Evolutionary conservation across 2,113 vertebrate genomes (phyloP).

Genomic region (Copsychus sechellarum): DNA sequence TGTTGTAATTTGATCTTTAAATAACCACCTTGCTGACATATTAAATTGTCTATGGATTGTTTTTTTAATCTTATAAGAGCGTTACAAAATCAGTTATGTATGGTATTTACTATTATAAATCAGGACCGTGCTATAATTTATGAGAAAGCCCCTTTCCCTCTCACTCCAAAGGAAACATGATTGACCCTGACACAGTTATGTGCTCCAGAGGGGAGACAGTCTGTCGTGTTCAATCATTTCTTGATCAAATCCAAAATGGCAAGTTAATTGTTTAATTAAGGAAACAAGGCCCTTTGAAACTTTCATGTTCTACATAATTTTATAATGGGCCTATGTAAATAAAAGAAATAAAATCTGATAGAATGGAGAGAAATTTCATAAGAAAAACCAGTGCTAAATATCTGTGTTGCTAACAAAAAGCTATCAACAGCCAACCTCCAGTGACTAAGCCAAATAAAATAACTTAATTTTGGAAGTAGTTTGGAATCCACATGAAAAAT

Average conservation of each 20-base stretch:
- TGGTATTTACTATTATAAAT: slow-evolving; percentile 15
- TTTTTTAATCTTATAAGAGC: slow-evolving; percentile 17
- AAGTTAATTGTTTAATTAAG: slow-evolving; percentile 64
- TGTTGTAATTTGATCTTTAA: not conserved
- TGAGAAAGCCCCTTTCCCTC: slow-evolving; percentile 11
- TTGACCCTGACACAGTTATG: slow-evolving; percentile 44
- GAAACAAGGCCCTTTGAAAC: slow-evolving; percentile 45
- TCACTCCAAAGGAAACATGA: slow-evolving; percentile 42
- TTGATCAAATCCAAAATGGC: slow-evolving; percentile 46
- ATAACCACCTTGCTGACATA: not conserved
- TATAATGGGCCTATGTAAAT: slow-evolving; percentile 7
- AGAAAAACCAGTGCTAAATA: not conserved
- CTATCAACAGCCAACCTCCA: not conserved
- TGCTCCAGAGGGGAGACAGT: slow-evolving; percentile 11
- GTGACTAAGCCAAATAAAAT: not conserved
- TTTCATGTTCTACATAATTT: slow-evolving; percentile 14
- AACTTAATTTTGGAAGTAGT: not conserved
- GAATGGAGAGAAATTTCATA: not conserved
- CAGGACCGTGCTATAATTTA: not conserved
- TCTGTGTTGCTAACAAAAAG: not conserved
- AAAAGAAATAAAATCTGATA: slow-evolving; percentile 34
- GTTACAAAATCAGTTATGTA: not conserved
- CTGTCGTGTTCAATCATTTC: slow-evolving; percentile 51
- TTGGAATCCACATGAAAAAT: not conserved
- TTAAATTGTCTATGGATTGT: not conserved